phyloP scores from a whole-genome alignment of 2,888 invertebrate species.

The Hemistola chrysoprasaria region DNA sequence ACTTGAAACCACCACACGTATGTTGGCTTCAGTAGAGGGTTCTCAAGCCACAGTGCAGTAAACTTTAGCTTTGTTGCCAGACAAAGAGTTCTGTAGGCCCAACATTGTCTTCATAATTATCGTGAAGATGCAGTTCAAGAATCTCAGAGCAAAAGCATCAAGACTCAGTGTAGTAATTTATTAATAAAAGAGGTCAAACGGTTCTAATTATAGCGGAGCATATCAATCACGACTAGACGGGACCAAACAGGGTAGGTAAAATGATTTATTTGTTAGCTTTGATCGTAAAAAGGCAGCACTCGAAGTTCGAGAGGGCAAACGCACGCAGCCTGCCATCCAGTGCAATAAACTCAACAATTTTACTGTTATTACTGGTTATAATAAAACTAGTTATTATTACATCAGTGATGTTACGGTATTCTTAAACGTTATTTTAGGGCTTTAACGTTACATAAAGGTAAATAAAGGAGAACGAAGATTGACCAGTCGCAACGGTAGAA shows the following conservation, averaged over 20 bases:
- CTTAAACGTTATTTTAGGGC: conserved; percentile 16
- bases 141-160: conserved; percentile 8
- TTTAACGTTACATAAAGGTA: too few species aligned
- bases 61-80: conserved; percentile 48
- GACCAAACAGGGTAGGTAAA: conserved; percentile 43
- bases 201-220: conserved; percentile 22
- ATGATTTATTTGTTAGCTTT: conserved; percentile 58
- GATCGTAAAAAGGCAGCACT: conserved; percentile 60
- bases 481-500: conserved; percentile 2
- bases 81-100: conserved; percentile 36
- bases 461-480: neutral
- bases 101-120: conserved; percentile 33
- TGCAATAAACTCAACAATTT: conserved; percentile 60
- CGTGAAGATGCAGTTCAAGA: conserved; percentile 16
- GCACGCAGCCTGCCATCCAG: conserved; percentile 44
- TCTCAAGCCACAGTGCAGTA: conserved; percentile 41
- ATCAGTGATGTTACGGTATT: conserved; percentile 35
- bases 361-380: conserved; percentile 56
- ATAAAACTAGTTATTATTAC: conserved; percentile 49
- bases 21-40: conserved; percentile 48
- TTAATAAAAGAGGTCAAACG: conserved; percentile 18
- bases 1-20: conserved; percentile 60
- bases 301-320: conserved; percentile 50
- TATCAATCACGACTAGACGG: conserved; percentile 20
- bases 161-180: conserved; percentile 15